Evolutionary conservation across 2,888 invertebrate species (phyloP), one percentile per base, ranked within the genome.

Genomic region (Aphelenchoides bicaudatus): DNA sequence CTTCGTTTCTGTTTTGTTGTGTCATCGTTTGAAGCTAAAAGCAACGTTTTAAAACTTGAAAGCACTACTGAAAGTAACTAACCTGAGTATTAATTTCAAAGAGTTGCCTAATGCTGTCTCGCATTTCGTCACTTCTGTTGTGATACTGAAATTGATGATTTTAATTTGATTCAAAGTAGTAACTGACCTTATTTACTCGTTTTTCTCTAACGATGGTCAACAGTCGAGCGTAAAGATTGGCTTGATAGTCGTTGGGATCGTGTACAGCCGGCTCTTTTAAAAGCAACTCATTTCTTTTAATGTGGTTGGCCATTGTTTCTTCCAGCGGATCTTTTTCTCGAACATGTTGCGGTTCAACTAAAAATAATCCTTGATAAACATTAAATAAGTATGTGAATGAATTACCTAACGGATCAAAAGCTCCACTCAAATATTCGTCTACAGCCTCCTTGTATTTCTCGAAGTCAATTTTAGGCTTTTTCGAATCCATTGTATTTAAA

Each of bases 151-250:
- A 19, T 13, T 3, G 13, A 38, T 38, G n/a, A n/a, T n/a, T n/a
- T n/a, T 21, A 3, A 34, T 38, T 51, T 23, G 3, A 34, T 46
- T 38, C 10, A 48, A 10, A 16, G 29, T 16, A 43, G n/a, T 6
- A 48, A 51, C 52, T 46, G 13, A 51, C 52, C 28, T 34, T 51
- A 28, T 51, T 51, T 39, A 51, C 37, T 6, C 52, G 52, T 29
- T 38, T 27, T 19, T 51, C 28, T 29, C 49, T 49, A 16, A 25
- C 49, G 19, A 49, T 49, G 19, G 27, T 29, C 47, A 49, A 28
- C 28, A 49, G 3, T 16, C 30, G 30, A 13, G 49, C 49, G 21
- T 49, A 34, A 23, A 25, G 30, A 49, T 34, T 27, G 23, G 49
- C 25, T 25, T 28, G 49, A 29, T 25, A 19, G n/a, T 51, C 52